A percentile compares a stretch with the other conserved stretches of the same genome.
phyloP scores from a whole-genome alignment of 2,113 vertebrate species.

The Pterocles gutturalis region DNA sequence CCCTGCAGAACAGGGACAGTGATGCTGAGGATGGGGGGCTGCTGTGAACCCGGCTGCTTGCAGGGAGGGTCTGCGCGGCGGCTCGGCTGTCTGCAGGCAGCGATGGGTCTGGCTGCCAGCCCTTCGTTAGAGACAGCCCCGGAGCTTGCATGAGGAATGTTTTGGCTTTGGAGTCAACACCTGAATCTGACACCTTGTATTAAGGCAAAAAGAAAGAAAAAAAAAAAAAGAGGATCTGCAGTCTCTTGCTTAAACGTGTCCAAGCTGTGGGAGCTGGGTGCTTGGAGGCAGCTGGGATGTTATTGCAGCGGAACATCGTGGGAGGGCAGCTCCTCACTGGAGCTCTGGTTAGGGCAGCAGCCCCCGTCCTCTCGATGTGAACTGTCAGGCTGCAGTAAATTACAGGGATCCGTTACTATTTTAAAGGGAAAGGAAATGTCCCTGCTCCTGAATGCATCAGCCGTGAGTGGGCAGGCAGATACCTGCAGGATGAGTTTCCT shows the following conservation, averaged over 20 bases:
- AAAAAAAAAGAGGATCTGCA: not conserved
- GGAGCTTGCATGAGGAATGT: rapidly evolving
- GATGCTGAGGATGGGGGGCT: not conserved
- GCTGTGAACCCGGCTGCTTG: not conserved
- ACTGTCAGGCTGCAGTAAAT: not conserved
- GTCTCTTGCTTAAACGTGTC: not conserved
- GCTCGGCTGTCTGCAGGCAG: rapidly evolving
- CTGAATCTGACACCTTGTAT: not conserved
- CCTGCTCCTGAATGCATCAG: not conserved
- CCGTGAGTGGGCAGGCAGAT: not conserved
- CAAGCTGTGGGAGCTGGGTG: rapidly evolving
- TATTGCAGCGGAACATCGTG: not conserved
- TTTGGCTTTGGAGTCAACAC: not conserved
- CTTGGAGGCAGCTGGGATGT: not conserved
- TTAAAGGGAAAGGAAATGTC: not conserved
- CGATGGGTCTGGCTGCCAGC: not conserved
- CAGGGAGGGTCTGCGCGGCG: rapidly evolving
- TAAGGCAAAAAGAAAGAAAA: not conserved
- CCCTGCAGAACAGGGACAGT: not conserved
- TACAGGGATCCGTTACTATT: not conserved
- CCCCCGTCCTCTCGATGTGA: rapidly evolving
- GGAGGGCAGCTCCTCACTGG: not conserved
- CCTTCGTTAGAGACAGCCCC: not conserved
- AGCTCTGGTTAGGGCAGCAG: not conserved
- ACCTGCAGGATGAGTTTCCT: not conserved